Conservation (phyloP, 2,113 vertebrate genomes). For the Microcebus tavaratra region DNA sequence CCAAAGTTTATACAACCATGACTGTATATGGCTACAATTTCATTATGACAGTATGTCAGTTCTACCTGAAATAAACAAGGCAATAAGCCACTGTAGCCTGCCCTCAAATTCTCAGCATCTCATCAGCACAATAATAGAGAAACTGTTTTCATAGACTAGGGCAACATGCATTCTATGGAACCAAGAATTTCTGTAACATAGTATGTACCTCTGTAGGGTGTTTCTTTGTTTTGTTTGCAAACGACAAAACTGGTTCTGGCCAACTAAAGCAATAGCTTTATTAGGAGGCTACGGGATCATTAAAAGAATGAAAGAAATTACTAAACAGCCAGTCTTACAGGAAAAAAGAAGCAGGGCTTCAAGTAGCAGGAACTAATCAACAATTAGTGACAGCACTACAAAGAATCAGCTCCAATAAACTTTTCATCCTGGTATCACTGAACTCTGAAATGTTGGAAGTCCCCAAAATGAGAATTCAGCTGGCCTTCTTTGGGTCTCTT, state of each 20-base stretch:
- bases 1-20: background rate
- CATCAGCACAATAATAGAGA: slow-evolving; percentile 53
- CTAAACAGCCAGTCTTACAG: background rate
- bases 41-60: background rate
- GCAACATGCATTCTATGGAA: slow-evolving; percentile 58
- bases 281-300: background rate
- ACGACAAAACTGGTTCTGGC: background rate
- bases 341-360: background rate
- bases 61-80: slow-evolving; percentile 43
- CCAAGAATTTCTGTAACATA: background rate
- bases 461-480: background rate
- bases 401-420: background rate
- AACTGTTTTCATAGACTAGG: slow-evolving; percentile 22
- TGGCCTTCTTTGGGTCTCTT: background rate
- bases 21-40: slow-evolving; percentile 50
- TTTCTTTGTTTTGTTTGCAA: background rate
- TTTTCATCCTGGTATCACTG: background rate
- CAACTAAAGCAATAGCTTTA: background rate
- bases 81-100: slow-evolving; percentile 32
- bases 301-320: background rate
- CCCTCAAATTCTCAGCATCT: slow-evolving; percentile 53
- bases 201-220: background rate
- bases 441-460: background rate
- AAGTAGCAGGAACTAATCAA: background rate
- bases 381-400: background rate